These are phyloP conservation scores for Ruditapes philippinarum DNA, from an alignment of 1,140 invertebrate species.

Conservation along the genomic window DNA sequence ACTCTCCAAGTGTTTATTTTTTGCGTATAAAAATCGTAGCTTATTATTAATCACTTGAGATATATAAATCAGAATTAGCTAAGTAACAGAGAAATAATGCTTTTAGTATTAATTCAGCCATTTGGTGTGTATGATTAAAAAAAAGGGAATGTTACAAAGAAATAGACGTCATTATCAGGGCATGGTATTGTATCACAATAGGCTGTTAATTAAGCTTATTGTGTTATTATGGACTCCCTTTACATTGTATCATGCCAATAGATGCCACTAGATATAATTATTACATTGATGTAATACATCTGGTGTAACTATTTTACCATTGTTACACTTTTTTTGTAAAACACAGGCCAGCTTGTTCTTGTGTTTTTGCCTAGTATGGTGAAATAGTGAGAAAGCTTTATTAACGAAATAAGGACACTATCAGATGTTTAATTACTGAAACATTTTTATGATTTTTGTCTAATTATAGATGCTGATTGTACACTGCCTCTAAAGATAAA, in stretches of 20 bases:
- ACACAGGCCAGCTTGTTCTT: neutral
- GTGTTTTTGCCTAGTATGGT: neutral
- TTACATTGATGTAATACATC: neutral
- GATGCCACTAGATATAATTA: neutral
- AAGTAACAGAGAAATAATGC: neutral
- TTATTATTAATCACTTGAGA: too few relatives aligned
- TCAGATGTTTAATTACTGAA: too few relatives aligned
- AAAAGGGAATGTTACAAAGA: neutral
- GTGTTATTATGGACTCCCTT: neutral
- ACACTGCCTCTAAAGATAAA: too few relatives aligned
- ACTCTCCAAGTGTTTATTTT: too few relatives aligned
- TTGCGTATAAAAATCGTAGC: too few relatives aligned
- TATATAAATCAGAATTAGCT: neutral
- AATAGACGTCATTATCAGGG: slow-evolving; percentile 12
- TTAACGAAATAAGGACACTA: too few relatives aligned
- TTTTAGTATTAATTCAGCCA: neutral
- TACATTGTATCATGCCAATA: slow-evolving; percentile 5
- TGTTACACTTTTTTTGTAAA: neutral
- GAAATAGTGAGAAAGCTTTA: too few relatives aligned
- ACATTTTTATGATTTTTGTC: too few relatives aligned
- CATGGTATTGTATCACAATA: neutral
- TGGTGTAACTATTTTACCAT: neutral
- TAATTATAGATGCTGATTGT: too few relatives aligned
- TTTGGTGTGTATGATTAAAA: neutral
- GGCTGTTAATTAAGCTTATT: slow-evolving; percentile 14